A percentile compares a stretch with the other conserved stretches of the same genome.
Conservation (phyloP, 2,113 vertebrate genomes). For the Hyla sarda region DNA sequence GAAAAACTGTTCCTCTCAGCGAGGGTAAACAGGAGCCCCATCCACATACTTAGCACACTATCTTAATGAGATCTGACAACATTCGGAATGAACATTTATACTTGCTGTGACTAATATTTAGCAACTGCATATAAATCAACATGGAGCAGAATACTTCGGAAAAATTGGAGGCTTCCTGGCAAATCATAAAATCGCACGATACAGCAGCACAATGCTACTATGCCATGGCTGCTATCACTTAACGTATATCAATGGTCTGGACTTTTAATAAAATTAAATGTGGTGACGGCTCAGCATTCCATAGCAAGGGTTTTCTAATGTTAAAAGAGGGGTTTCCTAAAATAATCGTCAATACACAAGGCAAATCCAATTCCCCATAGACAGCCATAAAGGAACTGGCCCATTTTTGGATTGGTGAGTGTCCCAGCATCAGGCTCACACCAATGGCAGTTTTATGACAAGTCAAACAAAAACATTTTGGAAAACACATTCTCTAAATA, state of each 20-base stretch:
- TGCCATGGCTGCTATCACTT: background rate
- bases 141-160: background rate
- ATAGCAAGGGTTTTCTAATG: background rate
- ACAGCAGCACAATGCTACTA: background rate
- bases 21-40: background rate
- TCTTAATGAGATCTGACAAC: background rate
- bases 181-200: background rate
- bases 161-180: background rate
- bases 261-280: background rate
- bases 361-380: background rate
- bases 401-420: background rate
- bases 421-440: background rate
- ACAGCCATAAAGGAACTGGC: background rate
- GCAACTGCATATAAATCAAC: background rate
- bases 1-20: background rate
- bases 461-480: too few species aligned
- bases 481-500: too few species aligned
- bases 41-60: background rate
- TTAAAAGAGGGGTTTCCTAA: background rate
- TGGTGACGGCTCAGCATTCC: background rate
- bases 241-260: background rate
- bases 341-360: background rate
- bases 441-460: too few species aligned
- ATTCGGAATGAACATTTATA: background rate
- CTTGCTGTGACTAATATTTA: background rate